Evolutionary conservation across 1,140 invertebrate genomes (phyloP), one percentile per base, ranked within the genome.

Genomic region (Macrocentrus cingulum): DNA sequence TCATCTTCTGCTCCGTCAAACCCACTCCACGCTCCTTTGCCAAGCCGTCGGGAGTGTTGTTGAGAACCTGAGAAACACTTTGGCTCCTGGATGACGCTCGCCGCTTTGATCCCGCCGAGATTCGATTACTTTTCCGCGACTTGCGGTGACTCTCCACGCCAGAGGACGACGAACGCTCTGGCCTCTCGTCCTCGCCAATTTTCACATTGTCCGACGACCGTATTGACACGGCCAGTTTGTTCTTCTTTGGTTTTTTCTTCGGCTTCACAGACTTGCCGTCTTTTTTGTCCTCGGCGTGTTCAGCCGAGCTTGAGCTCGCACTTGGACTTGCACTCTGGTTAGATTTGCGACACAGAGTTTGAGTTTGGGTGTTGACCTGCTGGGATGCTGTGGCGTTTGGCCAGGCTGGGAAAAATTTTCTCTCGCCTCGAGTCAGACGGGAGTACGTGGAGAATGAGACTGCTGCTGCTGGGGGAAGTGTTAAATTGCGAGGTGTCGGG

Each of bases 91-190:
- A 37, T n/a, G 45, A 50, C 18, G 9, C 22, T 41, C 55, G 19
- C 19, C 23, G 1, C 52, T 71, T 77, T 0, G 71, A 41, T 71
- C 63, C 7, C 69, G 66, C 11, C 67, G 66, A 1, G 46, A 60
- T 23, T 15, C 44, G 32, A 29, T 0, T 3, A 25, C 13, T 53
- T 29, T 56, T 59, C 9, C 67, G 65, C 6, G 74, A 69, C 25
- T 78, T 80, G 39, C 59, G 74, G 0, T 76, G 75, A 0, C 76
- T 79, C 3, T 80, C 80, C 11, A 74, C 69, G 9, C 76, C 77
- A 0, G 78, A 80, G 2, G 77, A 78, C 0, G 80, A 80, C 0
- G 79, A 81, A 25, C 76, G 79, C 29, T 79, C 76, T 44, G 71
- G 74, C 50, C 74, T 78, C 1, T 76, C 69, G 2, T 76, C 69